phyloP scores from a whole-genome alignment of 2,797 vertebrate species.

The Leptoclinus maculatus region DNA sequence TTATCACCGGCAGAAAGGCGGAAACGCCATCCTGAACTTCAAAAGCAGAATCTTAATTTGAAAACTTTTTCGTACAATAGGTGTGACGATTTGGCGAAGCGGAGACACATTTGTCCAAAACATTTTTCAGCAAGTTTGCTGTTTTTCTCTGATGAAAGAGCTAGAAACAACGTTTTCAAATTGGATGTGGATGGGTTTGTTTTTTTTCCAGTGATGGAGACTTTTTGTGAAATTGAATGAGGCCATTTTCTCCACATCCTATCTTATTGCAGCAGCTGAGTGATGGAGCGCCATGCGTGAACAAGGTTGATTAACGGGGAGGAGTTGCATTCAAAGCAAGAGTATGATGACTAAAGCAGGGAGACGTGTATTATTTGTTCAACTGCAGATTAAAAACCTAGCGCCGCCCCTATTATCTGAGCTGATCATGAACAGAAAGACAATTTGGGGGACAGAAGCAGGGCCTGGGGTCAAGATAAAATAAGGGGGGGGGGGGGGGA shows the following conservation, averaged over 20 bases:
- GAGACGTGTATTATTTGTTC: conserved; percentile 69
- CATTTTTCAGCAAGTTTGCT: conserved; percentile 44
- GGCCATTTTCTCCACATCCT: conserved; percentile 66
- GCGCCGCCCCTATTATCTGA: conserved; percentile 54
- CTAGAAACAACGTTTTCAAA: conserved; percentile 72
- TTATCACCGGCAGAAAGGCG: conserved; percentile 77
- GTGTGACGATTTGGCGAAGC: conserved; percentile 15
- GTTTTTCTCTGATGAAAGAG: conserved; percentile 62
- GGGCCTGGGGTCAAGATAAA: conserved; percentile 48
- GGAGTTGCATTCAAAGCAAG: conserved; percentile 63
- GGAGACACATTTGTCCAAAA: conserved; percentile 16
- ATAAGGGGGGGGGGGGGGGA: neutral
- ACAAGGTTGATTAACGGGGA: conserved; percentile 71
- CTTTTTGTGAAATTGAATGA: conserved; percentile 69
- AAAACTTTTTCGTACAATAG: conserved; percentile 62
- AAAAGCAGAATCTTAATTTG: conserved; percentile 60
- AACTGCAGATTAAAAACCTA: conserved; percentile 67
- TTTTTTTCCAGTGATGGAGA: conserved; percentile 55
- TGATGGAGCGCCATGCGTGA: conserved; percentile 70
- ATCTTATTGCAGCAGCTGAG: conserved; percentile 59
- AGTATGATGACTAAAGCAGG: conserved; percentile 66
- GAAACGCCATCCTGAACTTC: conserved; percentile 70
- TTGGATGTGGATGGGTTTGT: conserved; percentile 51
- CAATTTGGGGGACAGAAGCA: conserved; percentile 50
- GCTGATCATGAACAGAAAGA: conserved; percentile 53